Evolutionary conservation across 2,888 invertebrate genomes (phyloP).

Genomic region (Amphiduros pacificus): DNA sequence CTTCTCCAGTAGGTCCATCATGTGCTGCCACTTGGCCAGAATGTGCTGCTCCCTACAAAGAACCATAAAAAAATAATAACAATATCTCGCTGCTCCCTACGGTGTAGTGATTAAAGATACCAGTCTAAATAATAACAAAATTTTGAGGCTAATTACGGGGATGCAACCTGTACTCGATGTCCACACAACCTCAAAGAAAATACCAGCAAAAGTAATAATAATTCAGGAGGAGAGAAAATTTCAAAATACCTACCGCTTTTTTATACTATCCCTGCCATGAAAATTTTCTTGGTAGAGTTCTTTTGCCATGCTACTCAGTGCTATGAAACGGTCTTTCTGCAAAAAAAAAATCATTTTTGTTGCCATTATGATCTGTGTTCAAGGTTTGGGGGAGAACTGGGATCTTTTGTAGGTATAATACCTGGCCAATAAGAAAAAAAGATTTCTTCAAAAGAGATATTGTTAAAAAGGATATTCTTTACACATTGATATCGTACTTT

Average conservation of each 20-base stretch:
- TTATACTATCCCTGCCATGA: constrained; percentile 82
- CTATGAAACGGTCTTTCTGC: constrained; percentile 88
- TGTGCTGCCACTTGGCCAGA: constrained; percentile 81
- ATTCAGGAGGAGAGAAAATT: too few relatives aligned
- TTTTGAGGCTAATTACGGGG: constrained; percentile 34
- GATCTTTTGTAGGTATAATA: too few relatives aligned
- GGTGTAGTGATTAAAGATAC: not conserved
- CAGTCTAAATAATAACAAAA: constrained; percentile 16
- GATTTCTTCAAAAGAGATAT: too few relatives aligned
- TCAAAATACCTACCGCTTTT: constrained; percentile 31
- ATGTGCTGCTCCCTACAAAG: constrained; percentile 72
- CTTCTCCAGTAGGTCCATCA: constrained; percentile 81
- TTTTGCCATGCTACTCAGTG: constrained; percentile 88
- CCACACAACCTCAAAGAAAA: too few relatives aligned
- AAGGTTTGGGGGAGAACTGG: too few relatives aligned
- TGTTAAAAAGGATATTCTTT: too few relatives aligned
- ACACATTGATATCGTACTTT: too few relatives aligned
- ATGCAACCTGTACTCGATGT: too few relatives aligned
- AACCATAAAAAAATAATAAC: not conserved
- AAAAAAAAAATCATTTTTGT: constrained; percentile 32
- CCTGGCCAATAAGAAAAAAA: too few relatives aligned
- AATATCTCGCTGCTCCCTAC: too few relatives aligned
- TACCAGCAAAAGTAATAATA: too few relatives aligned
- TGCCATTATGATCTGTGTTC: too few relatives aligned
- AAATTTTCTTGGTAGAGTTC: constrained; percentile 90